Percentiles rank a stretch among this genome's conserved stretches.
Evolutionary conservation across 2,888 invertebrate species (phyloP).

Genomic region (Pandemis heparana): DNA sequence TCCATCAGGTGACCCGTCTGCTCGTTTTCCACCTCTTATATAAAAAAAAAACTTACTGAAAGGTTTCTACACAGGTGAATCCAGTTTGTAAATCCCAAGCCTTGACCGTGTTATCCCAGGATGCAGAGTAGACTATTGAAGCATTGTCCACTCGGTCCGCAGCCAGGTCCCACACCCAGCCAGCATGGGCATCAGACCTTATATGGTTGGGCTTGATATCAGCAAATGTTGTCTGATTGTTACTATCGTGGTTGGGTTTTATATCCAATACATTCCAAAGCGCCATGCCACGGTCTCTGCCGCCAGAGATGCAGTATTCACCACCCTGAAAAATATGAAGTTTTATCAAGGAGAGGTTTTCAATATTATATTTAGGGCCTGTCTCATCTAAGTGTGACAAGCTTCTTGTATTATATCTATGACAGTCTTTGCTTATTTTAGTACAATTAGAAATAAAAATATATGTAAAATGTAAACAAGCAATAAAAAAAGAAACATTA

Average conservation of each 20-base stretch:
- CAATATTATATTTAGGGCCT: too few relatives aligned
- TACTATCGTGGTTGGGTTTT: slow-evolving; percentile 58
- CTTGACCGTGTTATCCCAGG: slow-evolving; percentile 87
- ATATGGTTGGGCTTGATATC: slow-evolving; percentile 67
- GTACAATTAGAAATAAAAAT: too few relatives aligned
- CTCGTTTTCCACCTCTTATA: too few relatives aligned
- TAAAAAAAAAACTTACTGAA: slow-evolving; percentile 71
- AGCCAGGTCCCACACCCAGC: slow-evolving; percentile 88
- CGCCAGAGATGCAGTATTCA: slow-evolving; percentile 84
- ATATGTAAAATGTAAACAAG: too few relatives aligned
- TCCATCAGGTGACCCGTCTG: too few relatives aligned
- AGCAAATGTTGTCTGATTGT: slow-evolving; percentile 57
- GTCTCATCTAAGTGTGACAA: too few relatives aligned
- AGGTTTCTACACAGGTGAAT: slow-evolving; percentile 76
- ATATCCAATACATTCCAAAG: slow-evolving; percentile 79
- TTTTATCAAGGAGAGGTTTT: too few relatives aligned
- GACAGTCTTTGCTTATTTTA: too few relatives aligned
- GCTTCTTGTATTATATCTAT: too few relatives aligned
- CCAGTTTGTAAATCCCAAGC: slow-evolving; percentile 82
- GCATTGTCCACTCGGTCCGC: slow-evolving; percentile 71
- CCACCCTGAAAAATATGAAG: slow-evolving; percentile 64
- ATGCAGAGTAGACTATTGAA: slow-evolving; percentile 84
- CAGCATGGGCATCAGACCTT: slow-evolving; percentile 82
- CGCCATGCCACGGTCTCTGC: slow-evolving; percentile 85
- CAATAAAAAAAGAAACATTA: too few relatives aligned